A percentile compares a stretch with the other conserved stretches of the same genome.
phyloP scores from a whole-genome alignment of 2,113 vertebrate genomes.

The Perca schrenkii region DNA sequence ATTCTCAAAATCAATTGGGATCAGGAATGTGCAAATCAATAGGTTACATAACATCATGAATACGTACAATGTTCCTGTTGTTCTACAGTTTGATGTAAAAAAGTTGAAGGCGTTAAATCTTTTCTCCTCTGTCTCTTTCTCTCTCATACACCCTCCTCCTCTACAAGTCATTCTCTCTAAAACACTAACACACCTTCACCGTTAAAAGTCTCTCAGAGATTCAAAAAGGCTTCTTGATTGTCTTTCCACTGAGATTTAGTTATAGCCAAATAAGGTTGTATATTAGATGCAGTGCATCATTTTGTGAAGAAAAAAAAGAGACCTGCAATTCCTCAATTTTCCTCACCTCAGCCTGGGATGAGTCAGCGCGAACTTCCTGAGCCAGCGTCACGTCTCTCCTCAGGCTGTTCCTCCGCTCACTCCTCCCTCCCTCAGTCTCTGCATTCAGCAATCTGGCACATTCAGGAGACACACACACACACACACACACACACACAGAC shows the following conservation, averaged over 20 bases:
- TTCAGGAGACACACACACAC: conserved; percentile 28
- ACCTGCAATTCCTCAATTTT: conserved; percentile 36
- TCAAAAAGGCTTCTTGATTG: neutral
- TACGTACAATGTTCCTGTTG: conserved; percentile 5
- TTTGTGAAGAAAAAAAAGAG: conserved; percentile 11
- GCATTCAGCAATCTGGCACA: conserved; percentile 67
- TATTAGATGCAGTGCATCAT: neutral
- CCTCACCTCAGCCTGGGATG: conserved; percentile 73
- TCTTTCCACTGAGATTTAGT: conserved; percentile 2
- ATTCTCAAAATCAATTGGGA: conserved; percentile 33
- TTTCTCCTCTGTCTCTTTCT: neutral
- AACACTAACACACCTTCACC: neutral
- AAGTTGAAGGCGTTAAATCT: neutral
- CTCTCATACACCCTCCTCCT: neutral
- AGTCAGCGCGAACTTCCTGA: conserved; percentile 58
- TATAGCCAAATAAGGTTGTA: neutral
- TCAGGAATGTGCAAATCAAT: conserved; percentile 26
- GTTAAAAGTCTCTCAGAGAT: neutral
- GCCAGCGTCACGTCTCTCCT: conserved; percentile 67
- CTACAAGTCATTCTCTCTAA: neutral
- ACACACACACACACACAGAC: neutral
- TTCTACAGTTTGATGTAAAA: neutral
- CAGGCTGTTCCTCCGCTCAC: conserved; percentile 72
- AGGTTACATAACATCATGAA: conserved; percentile 15
- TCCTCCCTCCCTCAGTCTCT: conserved; percentile 65